Percentiles rank a stretch among this genome's conserved stretches.
Conservation (phyloP, 35 echinoderm and acorn worm genomes). For the Acanthaster planci region DNA sequence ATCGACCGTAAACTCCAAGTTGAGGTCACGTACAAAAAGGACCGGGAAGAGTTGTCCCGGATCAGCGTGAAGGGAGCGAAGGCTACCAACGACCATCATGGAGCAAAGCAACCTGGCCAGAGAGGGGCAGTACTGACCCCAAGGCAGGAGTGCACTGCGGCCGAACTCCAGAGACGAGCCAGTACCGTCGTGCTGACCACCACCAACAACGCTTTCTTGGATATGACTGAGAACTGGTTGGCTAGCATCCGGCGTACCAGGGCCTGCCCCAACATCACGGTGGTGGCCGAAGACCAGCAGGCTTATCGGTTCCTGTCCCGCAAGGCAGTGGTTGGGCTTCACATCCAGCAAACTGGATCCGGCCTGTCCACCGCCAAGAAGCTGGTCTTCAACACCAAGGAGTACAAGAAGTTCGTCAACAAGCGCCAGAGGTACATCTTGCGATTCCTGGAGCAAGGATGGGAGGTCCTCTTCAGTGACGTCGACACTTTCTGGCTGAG, state of each 20-base stretch:
- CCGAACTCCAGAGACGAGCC: not conserved
- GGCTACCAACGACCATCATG: not conserved
- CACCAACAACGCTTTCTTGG: slow-evolving; percentile 60
- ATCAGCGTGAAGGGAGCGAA: not conserved
- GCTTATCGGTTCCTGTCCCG: slow-evolving; percentile 27
- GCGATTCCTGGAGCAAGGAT: slow-evolving; percentile 32
- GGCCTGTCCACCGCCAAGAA: not conserved
- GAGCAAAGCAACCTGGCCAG: not conserved
- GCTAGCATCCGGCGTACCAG: slow-evolving; percentile 52
- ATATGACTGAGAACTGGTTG: slow-evolving; percentile 79
- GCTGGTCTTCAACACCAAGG: slow-evolving; percentile 50
- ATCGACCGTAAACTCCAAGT: slow-evolving; percentile 1
- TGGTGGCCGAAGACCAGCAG: slow-evolving; percentile 57
- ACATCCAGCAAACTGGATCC: slow-evolving; percentile 1
- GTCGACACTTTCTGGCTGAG: slow-evolving; percentile 81
- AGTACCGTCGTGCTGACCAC: slow-evolving; percentile 55
- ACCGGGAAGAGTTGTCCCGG: not conserved
- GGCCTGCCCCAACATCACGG: slow-evolving; percentile 38
- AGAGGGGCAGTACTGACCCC: not conserved
- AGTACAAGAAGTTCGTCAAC: slow-evolving; percentile 86
- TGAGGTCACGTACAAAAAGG: slow-evolving; percentile 15
- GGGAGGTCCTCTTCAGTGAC: slow-evolving; percentile 76
- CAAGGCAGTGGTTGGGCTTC: slow-evolving; percentile 21
- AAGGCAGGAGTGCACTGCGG: not conserved
- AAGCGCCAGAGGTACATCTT: slow-evolving; percentile 72